These are phyloP conservation scores for Lymantria dispar DNA, from an alignment of 2,888 invertebrate species.

Conservation along the genomic window DNA sequence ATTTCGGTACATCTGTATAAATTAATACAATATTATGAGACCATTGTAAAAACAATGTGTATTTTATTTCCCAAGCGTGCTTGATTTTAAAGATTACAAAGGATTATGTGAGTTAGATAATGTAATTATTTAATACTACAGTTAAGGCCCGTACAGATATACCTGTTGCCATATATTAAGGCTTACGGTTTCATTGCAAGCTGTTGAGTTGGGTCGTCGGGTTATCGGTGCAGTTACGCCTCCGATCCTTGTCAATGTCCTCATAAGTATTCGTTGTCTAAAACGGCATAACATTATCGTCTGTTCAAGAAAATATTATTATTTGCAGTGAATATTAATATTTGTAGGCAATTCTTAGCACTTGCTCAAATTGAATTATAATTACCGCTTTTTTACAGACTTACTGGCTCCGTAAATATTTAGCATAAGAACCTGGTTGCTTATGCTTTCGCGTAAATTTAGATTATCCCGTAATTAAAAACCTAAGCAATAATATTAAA, in stretches of 20 bases:
- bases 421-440: too few relatives aligned
- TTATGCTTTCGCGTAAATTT: too few relatives aligned
- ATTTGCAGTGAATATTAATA: conserved; percentile 10
- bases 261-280: conserved; percentile 42
- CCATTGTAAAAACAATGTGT: neutral
- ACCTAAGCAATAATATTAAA: too few relatives aligned
- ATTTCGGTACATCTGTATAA: neutral
- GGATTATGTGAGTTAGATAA: conserved; percentile 17
- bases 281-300: conserved; percentile 27
- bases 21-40: neutral
- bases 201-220: conserved; percentile 41
- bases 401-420: too few relatives aligned
- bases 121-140: conserved; percentile 27
- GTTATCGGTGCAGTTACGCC: conserved; percentile 49
- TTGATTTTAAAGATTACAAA: conserved; percentile 10
- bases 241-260: conserved; percentile 54
- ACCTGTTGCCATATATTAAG: conserved; percentile 13
- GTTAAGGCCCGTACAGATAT: conserved; percentile 17
- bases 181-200: conserved; percentile 52
- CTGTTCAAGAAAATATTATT: conserved; percentile 9
- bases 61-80: conserved; percentile 11
- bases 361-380: too few relatives aligned
- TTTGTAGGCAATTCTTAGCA: too few relatives aligned
- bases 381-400: too few relatives aligned
- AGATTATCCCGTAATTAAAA: too few relatives aligned